Evolutionary conservation across 2,797 vertebrate species (phyloP).

Genomic region (Helostoma temminkii): DNA sequence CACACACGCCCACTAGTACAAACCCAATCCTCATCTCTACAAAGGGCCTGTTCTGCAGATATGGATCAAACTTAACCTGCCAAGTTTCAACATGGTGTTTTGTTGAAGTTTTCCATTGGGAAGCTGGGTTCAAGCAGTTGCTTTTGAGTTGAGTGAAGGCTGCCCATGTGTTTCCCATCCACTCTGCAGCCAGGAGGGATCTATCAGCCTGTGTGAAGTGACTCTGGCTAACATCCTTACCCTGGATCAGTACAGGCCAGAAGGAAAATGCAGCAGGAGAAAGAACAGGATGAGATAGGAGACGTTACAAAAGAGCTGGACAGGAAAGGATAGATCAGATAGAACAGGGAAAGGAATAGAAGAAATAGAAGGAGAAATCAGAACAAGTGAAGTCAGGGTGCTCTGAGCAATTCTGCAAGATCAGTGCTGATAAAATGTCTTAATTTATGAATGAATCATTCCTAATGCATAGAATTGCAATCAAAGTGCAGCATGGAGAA

Average conservation of each 20-base stretch:
- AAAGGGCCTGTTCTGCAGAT: conserved; percentile 61
- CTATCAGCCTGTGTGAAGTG: conserved; percentile 61
- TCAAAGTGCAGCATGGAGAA: background rate
- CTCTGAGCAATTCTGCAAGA: conserved; percentile 9
- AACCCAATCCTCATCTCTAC: conserved; percentile 43
- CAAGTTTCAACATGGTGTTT: conserved; percentile 65
- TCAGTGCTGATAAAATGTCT: conserved; percentile 26
- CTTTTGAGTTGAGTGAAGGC: conserved; percentile 67
- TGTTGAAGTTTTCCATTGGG: conserved; percentile 60
- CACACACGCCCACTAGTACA: conserved; percentile 22
- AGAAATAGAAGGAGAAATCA: conserved; percentile 5
- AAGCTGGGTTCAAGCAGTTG: conserved; percentile 64
- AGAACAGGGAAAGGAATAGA: conserved; percentile 39
- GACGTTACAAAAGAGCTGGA: conserved; percentile 54
- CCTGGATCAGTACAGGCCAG: conserved; percentile 57
- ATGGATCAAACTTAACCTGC: conserved; percentile 56
- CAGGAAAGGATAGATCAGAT: conserved; percentile 59
- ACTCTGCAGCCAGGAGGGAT: conserved; percentile 73
- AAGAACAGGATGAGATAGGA: conserved; percentile 36
- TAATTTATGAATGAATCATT: conserved; percentile 3
- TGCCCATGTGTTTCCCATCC: conserved; percentile 84
- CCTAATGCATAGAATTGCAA: background rate
- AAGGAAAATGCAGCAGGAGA: conserved; percentile 47
- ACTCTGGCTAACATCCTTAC: conserved; percentile 70
- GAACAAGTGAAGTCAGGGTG: conserved; percentile 21